Conservation (phyloP, 2,113 vertebrate genomes). For the Tupaia chinensis region DNA sequence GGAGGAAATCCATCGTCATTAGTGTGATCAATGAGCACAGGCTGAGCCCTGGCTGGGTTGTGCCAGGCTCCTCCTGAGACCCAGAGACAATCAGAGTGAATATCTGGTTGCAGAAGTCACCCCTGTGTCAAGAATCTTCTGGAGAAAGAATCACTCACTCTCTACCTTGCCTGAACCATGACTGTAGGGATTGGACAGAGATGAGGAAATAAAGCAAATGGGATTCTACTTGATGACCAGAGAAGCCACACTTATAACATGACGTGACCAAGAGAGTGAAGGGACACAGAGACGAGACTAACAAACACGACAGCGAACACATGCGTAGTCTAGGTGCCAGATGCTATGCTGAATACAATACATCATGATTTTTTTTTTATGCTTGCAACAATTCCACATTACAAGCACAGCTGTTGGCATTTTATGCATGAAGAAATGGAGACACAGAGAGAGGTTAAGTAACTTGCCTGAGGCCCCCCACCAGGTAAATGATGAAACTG, state of each 20-base stretch:
- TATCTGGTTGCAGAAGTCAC: neutral
- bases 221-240: neutral
- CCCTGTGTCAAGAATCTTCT: neutral
- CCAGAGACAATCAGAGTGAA: neutral
- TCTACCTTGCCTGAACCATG: neutral
- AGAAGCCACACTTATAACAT: neutral
- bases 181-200: neutral
- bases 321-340: neutral
- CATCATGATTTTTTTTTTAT: neutral
- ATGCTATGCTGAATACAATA: no score
- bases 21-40: slow-evolving; percentile 15
- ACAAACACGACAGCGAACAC: neutral
- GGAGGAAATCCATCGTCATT: slow-evolving; percentile 40
- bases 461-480: neutral
- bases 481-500: no score
- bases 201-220: neutral
- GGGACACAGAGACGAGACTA: no score
- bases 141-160: neutral
- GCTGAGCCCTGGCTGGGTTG: neutral
- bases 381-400: neutral
- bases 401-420: neutral
- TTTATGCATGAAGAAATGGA: neutral
- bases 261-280: neutral
- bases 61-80: slow-evolving; percentile 12
- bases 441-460: neutral